Evolutionary conservation across 1,140 invertebrate genomes (phyloP), one percentile per base, ranked within the genome.

Genomic region (Drosophila watanabei): DNA sequence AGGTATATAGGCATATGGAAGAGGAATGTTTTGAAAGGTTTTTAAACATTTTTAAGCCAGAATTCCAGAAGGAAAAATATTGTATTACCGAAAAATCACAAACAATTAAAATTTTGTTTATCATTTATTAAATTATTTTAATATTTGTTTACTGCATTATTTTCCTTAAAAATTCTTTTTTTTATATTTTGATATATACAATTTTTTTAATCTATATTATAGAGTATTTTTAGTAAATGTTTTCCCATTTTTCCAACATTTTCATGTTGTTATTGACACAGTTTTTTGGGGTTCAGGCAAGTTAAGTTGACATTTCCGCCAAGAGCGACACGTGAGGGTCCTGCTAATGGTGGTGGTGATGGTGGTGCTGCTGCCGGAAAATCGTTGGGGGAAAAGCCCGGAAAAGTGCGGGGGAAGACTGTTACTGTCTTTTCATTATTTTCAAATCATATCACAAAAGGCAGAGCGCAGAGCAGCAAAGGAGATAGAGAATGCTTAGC

Each of bases 241-340:
- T 68, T 33, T 28, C 0, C 6, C 13, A 35, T 32, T 57, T 49
- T 51, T 43, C 2, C 10, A 35, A 32, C 7, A 78, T 37, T 65
- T 59, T 35, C 41, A 62, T 61, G 70, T 69, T 81, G 71, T 60
- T 79, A 66, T 75, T 70, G 49, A 52, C 41, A 41, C 52, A 59
- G 48, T 43, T 82, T 49, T 49, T 58, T 54, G 63, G 82, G 61
- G 79, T 43, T 61, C 70, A 64, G 62, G 70, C 78, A 82, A 90
- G 82, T 82, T 86, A 90, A 90, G 82, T 90, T 90, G 86, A 90
- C 86, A 86, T 90, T 82, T 90, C 86, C 86, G 87, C 49, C 39
- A 39, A 32, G 57, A 78, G 45, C 70, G 56, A 73, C 35, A 78
- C 49, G 61, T 76, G 56, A 39, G 49, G 46, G 63, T 35, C 68